These are phyloP conservation scores for Catamblyrhynchus diadema DNA, from an alignment of 2,797 vertebrate genomes.

Conservation along the genomic window DNA sequence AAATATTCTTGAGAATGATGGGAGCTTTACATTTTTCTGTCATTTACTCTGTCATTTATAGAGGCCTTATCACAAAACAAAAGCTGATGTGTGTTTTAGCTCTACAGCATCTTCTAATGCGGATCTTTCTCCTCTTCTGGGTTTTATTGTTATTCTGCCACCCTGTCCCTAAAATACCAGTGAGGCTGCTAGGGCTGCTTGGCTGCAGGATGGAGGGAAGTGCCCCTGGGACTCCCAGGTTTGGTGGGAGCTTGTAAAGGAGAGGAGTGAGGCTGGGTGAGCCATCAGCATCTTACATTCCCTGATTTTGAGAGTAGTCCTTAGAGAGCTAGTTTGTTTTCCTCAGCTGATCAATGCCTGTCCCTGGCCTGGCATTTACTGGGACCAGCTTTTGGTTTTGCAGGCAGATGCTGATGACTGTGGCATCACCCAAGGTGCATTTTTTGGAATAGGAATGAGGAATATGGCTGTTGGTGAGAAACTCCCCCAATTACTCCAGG, in stretches of 20 bases:
- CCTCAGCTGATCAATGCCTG: not conserved
- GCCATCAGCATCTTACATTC: rapidly evolving
- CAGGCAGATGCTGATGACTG: not conserved
- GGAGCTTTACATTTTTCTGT: conserved; percentile 17
- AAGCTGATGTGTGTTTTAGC: not conserved
- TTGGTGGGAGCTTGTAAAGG: not conserved
- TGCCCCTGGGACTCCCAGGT: rapidly evolving
- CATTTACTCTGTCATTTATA: not conserved
- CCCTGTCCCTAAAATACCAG: not conserved
- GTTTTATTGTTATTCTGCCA: not conserved
- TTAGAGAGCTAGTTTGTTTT: not conserved
- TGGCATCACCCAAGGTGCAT: not conserved
- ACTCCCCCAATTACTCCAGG: no score
- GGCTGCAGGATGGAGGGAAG: not conserved
- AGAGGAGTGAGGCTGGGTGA: not conserved
- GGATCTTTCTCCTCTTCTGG: not conserved
- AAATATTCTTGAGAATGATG: not conserved
- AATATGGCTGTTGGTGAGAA: not conserved
- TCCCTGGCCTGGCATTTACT: not conserved
- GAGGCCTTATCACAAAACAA: not conserved
- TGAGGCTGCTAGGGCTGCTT: not conserved
- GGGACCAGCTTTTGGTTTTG: not conserved
- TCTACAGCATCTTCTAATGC: not conserved
- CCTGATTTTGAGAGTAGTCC: not conserved
- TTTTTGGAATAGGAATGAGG: not conserved